Base-by-base conservation (phyloP, 1,140 invertebrate species). In the Hirudo medicinalis region DNA sequence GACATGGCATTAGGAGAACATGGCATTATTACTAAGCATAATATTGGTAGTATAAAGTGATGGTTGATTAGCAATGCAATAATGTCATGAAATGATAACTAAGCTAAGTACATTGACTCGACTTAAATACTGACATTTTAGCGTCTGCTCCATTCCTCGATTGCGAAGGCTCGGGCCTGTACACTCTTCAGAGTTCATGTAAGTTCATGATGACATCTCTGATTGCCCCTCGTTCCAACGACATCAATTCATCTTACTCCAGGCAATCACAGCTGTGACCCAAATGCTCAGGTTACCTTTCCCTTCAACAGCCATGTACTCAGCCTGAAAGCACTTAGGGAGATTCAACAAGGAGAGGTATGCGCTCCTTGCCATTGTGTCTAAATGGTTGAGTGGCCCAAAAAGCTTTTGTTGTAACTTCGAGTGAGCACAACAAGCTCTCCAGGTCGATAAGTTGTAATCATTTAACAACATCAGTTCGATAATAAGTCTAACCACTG, bases 151-250 rank as follows among this genome's bases (percentile, higher is more conserved):
- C 87, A 72, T 97, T 96, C 80, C 80, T 96, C 20, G 91, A 96
- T 80, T 92, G 89, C 80, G 93, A 97, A 85, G 94, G 93, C 2
- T 92, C 92, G 22, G 94, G 90, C 2, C 81, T 97, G 0, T 97
- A 91, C 82, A 77, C 84, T 22, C 75, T 90, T 0, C 92, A 96
- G 79, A 94, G 92, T 79, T 84, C 88, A 53, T 88, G 82, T 83
- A 79, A 81, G 81, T 80, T 68, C 19, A 57, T 17, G 53, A 3
- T 27, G 1, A 71, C 9, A 13, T 68, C 11, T 49, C 1, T 49
- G 0, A 17, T 49, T 13, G 43, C 43, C 11, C 43, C 43, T 5
- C 11, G 11, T 13, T 49, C 13, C 43, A 36, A 6, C 43, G 1
- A 0, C 43, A 49, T 49, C 43, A 15, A n/a, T n/a, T 9, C 43